Conservation (phyloP, 2,888 invertebrate species). For the Thumatha senex region DNA sequence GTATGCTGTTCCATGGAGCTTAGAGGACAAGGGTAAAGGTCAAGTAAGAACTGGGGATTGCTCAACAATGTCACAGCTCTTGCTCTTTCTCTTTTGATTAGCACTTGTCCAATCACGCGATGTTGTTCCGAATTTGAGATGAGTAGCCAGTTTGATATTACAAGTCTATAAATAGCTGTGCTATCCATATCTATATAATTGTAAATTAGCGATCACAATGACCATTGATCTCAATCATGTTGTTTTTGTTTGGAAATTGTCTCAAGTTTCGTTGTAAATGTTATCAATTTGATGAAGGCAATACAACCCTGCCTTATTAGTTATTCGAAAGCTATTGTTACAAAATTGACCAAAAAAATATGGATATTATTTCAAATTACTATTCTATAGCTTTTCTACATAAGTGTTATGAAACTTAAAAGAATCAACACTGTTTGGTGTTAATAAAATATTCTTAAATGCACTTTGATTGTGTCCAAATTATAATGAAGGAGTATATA, state of each 20-base stretch:
- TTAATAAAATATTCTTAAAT: constrained; percentile 31
- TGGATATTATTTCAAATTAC: constrained; percentile 54
- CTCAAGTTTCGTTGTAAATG: constrained; percentile 50
- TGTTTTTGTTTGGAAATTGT: constrained; percentile 56
- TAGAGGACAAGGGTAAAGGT: no score
- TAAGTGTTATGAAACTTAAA: constrained; percentile 52
- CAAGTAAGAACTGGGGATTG: no score
- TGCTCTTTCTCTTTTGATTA: no score
- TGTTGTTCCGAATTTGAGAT: constrained; percentile 18
- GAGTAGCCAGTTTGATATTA: constrained; percentile 40
- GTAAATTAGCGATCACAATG: constrained; percentile 44
- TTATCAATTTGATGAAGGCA: constrained; percentile 54
- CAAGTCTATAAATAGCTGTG: constrained; percentile 20
- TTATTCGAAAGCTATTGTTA: constrained; percentile 56
- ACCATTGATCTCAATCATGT: constrained; percentile 72
- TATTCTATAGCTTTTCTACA: constrained; percentile 65
- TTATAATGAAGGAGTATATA: constrained; percentile 56
- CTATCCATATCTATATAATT: constrained; percentile 48
- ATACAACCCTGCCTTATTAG: constrained; percentile 64
- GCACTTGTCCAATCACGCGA: no score
- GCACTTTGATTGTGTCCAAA: constrained; percentile 69
- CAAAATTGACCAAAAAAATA: constrained; percentile 69
- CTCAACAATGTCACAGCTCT: no score
- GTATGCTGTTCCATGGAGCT: no score
- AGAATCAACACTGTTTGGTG: constrained; percentile 47